Percentiles rank a stretch among this genome's conserved stretches.
Evolutionary conservation across 2,888 invertebrate species (phyloP).

Genomic region (Hypolimnas misippus): DNA sequence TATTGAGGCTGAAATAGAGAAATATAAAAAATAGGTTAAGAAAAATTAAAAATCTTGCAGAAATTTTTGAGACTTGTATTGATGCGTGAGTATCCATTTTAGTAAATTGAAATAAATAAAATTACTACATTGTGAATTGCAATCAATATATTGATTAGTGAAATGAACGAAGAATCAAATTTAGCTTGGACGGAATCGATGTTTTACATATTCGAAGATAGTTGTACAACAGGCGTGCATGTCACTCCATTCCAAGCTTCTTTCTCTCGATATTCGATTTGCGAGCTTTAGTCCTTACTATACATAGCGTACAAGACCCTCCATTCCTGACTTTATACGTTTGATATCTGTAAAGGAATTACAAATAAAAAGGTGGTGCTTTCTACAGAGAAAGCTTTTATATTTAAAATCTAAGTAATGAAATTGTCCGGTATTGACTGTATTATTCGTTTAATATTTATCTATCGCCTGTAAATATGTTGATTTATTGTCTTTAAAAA

Average conservation of each 20-base stretch:
- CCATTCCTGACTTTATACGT: conserved; percentile 4
- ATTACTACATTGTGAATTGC: too few species aligned
- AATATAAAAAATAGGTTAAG: too few species aligned
- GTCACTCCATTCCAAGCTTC: background rate
- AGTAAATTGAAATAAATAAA: too few species aligned
- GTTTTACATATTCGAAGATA: too few species aligned
- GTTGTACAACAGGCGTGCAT: background rate
- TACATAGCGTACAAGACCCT: background rate
- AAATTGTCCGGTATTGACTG: conserved; percentile 36
- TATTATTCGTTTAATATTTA: conserved; percentile 8
- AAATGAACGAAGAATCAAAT: too few species aligned
- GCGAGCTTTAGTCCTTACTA: background rate
- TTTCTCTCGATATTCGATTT: background rate
- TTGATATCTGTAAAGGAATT: conserved; percentile 13
- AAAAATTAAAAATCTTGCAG: too few species aligned
- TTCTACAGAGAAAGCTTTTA: conserved; percentile 33
- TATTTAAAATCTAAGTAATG: conserved; percentile 44
- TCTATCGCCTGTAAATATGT: background rate
- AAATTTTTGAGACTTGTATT: too few species aligned
- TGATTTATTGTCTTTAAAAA: too few species aligned
- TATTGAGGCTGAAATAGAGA: too few species aligned
- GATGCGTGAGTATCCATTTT: too few species aligned
- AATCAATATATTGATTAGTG: too few species aligned
- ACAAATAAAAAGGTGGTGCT: conserved; percentile 28
- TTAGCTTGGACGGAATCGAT: too few species aligned